phyloP scores from a whole-genome alignment of 1,140 invertebrate species.

The Atta texana region DNA sequence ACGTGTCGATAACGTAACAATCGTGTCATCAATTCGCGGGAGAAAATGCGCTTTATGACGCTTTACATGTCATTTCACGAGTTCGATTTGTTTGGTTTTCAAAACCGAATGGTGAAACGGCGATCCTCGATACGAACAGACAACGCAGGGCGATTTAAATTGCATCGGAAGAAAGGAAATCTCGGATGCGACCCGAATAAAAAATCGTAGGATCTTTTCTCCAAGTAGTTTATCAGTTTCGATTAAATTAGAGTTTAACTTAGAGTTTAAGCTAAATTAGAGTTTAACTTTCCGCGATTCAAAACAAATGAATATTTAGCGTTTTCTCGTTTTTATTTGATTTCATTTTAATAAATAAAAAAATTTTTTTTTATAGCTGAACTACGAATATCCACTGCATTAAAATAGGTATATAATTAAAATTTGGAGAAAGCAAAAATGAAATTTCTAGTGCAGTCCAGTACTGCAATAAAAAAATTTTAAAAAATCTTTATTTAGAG shows the following conservation, averaged over 20 bases:
- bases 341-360: no score
- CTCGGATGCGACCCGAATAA: background rate
- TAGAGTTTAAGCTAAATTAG: background rate
- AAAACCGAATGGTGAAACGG: background rate
- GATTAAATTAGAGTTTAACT: background rate
- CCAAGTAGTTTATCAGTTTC: background rate
- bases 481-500: background rate
- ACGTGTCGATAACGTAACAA: conserved; percentile 52
- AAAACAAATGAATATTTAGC: background rate
- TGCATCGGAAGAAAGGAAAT: background rate
- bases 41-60: conserved; percentile 31
- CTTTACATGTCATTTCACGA: background rate
- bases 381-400: no score
- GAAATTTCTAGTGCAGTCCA: no score
- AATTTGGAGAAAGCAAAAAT: no score
- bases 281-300: background rate
- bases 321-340: background rate
- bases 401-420: no score
- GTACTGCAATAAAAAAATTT: no score
- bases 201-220: background rate
- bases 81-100: background rate
- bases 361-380: no score
- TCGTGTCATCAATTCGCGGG: conserved; percentile 49
- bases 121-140: background rate
- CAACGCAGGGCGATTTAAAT: background rate